Base-by-base conservation (phyloP, 2,797 vertebrate species). In the Silurus lanzhouensis region DNA sequence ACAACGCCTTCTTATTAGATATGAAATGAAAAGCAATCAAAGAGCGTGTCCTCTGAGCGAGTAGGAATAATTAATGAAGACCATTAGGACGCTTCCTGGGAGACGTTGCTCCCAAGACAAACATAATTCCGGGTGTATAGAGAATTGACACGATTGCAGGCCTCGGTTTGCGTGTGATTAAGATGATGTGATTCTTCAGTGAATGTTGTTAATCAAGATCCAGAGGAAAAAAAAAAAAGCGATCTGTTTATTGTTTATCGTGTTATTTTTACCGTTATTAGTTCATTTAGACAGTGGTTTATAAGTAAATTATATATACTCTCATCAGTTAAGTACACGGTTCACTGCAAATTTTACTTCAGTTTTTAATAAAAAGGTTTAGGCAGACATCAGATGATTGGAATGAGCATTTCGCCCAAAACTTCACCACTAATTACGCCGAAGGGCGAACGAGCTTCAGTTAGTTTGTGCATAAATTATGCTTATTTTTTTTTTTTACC, bases 51-150 rank as follows among this genome's bases (percentile, higher is more conserved):
- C 44, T 82, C 25, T 38, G 63, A 82, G 25, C 27, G 31, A 77
- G 71, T 76, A 17, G 67, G 80, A 66, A 67, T 78, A 86, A 86
- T 86, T 86, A 77, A 86, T 83, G 81, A 87, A 81, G 82, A 67
- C 76, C 81, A 86, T 79, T 87, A 75, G 48, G 60, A 74, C 7
- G 25, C 38, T 74, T 80, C 75, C 75, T 83, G 67, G 80, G 66
- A 58, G 44, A 25, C 63, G 8, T 3, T 9, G 20, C 60, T 72
- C 58, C 46, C 17, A 46, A 64, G 46, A 81, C 68, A 63, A 72
- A 64, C 44, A 63, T 74, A 67, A 25, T 64, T 85, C 66, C 19
- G 48, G 71, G 57, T 80, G 46, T 38, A 75, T 81, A 13, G 60
- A 48, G 38, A 58, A 60, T 52, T 27, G 71, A 55, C 74, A 7